A percentile compares a stretch with the other conserved stretches of the same genome.
Conservation (phyloP, 2,888 invertebrate genomes). For the Pheosia tremula region DNA sequence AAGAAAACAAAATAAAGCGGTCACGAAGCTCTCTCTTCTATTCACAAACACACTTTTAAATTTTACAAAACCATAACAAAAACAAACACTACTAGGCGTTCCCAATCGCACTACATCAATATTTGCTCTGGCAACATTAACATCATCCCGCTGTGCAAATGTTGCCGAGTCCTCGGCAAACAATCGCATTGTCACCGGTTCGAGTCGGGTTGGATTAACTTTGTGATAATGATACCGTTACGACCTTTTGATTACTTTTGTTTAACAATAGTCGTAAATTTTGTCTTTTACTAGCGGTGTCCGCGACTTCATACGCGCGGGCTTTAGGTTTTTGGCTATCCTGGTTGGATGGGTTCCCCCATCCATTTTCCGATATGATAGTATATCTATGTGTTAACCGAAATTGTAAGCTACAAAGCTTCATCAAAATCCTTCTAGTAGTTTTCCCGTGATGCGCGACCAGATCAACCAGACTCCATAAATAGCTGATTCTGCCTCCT, state of each 20-base stretch:
- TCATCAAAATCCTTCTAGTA: no score
- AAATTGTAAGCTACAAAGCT: no score
- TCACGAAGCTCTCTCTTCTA: not conserved
- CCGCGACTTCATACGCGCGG: no score
- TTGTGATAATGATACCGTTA: slow-evolving; percentile 43
- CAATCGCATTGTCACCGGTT: slow-evolving; percentile 49
- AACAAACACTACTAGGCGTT: slow-evolving; percentile 39
- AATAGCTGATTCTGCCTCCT: no score
- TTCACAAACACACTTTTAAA: not conserved
- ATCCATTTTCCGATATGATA: no score
- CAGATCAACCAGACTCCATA: no score
- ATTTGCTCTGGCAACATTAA: slow-evolving; percentile 61
- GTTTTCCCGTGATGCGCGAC: no score
- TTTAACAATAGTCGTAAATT: not conserved
- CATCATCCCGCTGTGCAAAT: slow-evolving; percentile 62
- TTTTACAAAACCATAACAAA: slow-evolving; percentile 18
- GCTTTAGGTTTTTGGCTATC: no score
- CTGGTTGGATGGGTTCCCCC: no score
- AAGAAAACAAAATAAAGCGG: no score
- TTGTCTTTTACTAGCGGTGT: no score
- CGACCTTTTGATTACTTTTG: slow-evolving; percentile 16
- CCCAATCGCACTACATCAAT: slow-evolving; percentile 59
- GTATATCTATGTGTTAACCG: no score
- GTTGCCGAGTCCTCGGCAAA: slow-evolving; percentile 56
- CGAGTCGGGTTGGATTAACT: slow-evolving; percentile 43